Evolutionary conservation across 2,888 invertebrate species (phyloP).

Genomic region (Celastrina argiolus): DNA sequence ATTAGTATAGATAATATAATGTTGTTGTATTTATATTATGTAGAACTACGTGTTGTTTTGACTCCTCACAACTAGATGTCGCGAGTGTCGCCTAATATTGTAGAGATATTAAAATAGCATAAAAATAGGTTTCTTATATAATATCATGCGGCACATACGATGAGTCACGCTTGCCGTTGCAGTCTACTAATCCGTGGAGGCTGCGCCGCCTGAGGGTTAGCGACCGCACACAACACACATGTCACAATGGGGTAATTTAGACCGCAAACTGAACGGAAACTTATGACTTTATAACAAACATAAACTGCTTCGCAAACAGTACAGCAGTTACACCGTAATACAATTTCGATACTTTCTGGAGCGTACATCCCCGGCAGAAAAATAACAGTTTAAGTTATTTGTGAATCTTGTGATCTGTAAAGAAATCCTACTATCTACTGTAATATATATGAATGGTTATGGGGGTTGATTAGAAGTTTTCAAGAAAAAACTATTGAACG

Average conservation of each 20-base stretch:
- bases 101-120: background rate
- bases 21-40: too few relatives aligned
- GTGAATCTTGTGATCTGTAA: too few relatives aligned
- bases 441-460: too few relatives aligned
- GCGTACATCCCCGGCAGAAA: too few relatives aligned
- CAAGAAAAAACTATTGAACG: too few relatives aligned
- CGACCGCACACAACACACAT: constrained; percentile 25
- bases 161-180: constrained; percentile 26
- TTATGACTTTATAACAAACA: background rate
- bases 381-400: too few relatives aligned
- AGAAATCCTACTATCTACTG: too few relatives aligned
- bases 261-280: constrained; percentile 16
- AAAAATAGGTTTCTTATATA: constrained; percentile 12
- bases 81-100: background rate
- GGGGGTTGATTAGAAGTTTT: too few relatives aligned
- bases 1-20: too few relatives aligned
- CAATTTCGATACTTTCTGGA: constrained; percentile 11
- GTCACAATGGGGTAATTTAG: constrained; percentile 21
- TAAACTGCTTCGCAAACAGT: background rate
- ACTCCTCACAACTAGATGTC: background rate
- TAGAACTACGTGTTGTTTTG: background rate
- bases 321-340: constrained; percentile 3
- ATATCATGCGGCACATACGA: constrained; percentile 8
- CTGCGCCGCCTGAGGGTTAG: constrained; percentile 23
- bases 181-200: constrained; percentile 30